These are phyloP conservation scores for Exaiptasia diaphana DNA, from an alignment of 64 coral and sea anemone species.

Conservation along the genomic window DNA sequence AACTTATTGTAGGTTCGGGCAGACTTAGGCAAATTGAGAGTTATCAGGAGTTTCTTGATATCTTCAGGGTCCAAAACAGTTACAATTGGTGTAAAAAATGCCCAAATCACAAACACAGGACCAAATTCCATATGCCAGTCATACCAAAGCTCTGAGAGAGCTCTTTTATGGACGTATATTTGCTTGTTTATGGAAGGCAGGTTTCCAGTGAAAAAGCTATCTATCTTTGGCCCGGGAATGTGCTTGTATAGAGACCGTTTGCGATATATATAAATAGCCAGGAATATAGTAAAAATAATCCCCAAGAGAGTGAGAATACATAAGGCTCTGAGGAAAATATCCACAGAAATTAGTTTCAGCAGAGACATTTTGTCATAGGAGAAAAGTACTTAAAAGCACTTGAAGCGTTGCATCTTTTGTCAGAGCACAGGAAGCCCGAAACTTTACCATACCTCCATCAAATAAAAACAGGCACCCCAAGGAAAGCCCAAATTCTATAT, in stretches of 20 bases:
- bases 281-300: background rate
- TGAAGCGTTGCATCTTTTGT: too few relatives aligned
- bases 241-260: conserved; percentile 45
- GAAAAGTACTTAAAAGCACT: too few relatives aligned
- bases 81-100: conserved; percentile 33
- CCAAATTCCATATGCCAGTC: conserved; percentile 52
- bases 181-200: background rate
- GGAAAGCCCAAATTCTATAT: too few relatives aligned
- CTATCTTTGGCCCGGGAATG: conserved; percentile 55
- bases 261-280: conserved; percentile 19
- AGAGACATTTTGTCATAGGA: too few relatives aligned
- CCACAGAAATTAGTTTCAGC: too few relatives aligned
- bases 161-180: background rate
- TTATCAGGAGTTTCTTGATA: conserved; percentile 44
- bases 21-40: conserved; percentile 47
- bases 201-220: conserved; percentile 59
- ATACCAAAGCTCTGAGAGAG: background rate
- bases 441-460: too few relatives aligned
- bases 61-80: conserved; percentile 25
- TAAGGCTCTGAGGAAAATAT: too few relatives aligned
- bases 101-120: conserved; percentile 19
- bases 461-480: too few relatives aligned
- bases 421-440: too few relatives aligned
- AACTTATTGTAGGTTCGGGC: background rate
- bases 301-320: background rate